Conservation (phyloP, 2,113 vertebrate genomes). For the Pterophyllum scalare region DNA sequence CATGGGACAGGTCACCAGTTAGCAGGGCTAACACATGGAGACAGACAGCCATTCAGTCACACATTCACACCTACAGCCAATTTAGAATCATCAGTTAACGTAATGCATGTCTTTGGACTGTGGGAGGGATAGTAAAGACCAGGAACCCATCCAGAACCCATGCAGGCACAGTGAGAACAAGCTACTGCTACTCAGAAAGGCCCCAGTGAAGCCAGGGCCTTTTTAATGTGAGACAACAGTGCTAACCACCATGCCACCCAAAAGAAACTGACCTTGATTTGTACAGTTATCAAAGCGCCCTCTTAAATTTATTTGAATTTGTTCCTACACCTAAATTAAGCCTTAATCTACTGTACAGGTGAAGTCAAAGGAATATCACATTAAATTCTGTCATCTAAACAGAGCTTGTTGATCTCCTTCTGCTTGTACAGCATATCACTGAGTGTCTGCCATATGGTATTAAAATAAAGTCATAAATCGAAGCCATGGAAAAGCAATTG, state of each 20-base stretch:
- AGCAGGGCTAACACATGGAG: background rate
- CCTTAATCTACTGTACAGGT: background rate
- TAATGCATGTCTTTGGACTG: background rate
- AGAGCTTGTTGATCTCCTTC: background rate
- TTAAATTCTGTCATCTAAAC: background rate
- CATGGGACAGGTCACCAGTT: background rate
- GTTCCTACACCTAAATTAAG: too few relatives aligned
- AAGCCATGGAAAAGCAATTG: constrained; percentile 3
- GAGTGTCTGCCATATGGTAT: background rate
- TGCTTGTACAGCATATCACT: background rate
- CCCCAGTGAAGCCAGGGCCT: background rate
- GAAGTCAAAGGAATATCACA: background rate
- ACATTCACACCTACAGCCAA: background rate
- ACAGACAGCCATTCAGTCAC: background rate
- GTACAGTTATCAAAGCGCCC: too few relatives aligned
- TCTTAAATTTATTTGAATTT: background rate
- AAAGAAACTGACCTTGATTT: too few relatives aligned
- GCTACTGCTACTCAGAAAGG: background rate
- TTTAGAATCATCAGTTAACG: background rate
- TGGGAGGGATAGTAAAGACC: too few relatives aligned
- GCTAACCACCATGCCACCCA: too few relatives aligned
- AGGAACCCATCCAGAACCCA: too few relatives aligned
- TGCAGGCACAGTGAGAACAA: background rate
- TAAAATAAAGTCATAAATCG: constrained; percentile 1
- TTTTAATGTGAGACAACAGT: background rate